phyloP scores from a whole-genome alignment of 2,797 vertebrate species.

The Microctenopoma stevenorrisi region DNA sequence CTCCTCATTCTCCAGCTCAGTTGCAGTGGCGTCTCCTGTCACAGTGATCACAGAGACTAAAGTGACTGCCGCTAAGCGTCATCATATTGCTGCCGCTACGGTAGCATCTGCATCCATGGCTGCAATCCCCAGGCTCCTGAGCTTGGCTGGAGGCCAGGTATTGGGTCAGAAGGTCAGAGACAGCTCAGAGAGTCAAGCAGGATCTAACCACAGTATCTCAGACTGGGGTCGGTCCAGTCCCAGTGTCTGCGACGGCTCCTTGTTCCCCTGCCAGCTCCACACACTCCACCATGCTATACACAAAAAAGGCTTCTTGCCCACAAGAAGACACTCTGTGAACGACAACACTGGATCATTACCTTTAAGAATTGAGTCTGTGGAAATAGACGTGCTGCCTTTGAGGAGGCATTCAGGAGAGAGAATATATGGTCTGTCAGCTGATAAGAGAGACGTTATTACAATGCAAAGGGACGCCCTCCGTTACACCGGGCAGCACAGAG shows the following conservation, averaged over 20 bases:
- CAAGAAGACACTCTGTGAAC: conserved; percentile 63
- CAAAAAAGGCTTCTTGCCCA: conserved; percentile 32
- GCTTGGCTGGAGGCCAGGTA: conserved; percentile 68
- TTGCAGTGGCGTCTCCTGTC: conserved; percentile 24
- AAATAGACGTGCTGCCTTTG: conserved; percentile 54
- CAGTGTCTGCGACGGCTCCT: conserved; percentile 55
- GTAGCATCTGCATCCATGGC: conserved; percentile 68
- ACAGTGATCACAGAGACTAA: conserved; percentile 40
- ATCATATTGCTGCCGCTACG: conserved; percentile 56
- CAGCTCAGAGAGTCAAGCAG: conserved; percentile 51
- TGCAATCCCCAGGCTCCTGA: conserved; percentile 78
- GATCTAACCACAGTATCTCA: conserved; percentile 74
- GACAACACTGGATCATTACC: conserved; percentile 46
- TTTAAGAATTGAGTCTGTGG: conserved; percentile 42
- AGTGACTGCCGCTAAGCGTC: conserved; percentile 26
- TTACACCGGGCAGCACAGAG: conserved; percentile 31
- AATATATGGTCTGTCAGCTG: conserved; percentile 47
- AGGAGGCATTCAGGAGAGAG: conserved; percentile 70
- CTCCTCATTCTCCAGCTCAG: conserved; percentile 69
- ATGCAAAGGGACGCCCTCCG: conserved; percentile 26
- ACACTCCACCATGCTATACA: conserved; percentile 49
- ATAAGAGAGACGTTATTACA: conserved; percentile 46
- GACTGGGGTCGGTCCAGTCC: conserved; percentile 71
- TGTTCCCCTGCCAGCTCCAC: conserved; percentile 64
- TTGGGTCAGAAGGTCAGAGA: conserved; percentile 58